Percentiles rank a stretch among this genome's conserved stretches.
Evolutionary conservation across 1,140 invertebrate species (phyloP).

Genomic region (Globodera rostochiensis): DNA sequence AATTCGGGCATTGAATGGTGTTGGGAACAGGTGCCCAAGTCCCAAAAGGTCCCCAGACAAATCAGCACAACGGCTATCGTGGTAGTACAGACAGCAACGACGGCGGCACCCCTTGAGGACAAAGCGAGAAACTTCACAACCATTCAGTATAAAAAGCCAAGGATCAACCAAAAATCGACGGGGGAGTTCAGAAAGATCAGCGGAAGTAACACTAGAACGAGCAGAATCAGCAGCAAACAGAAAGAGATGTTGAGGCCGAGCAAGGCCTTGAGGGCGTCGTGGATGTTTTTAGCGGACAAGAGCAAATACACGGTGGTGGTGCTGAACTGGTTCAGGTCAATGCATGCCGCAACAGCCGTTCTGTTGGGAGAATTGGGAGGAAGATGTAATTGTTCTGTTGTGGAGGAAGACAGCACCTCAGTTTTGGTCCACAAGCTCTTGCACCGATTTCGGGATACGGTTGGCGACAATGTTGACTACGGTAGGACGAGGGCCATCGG

Average conservation of each 20-base stretch:
- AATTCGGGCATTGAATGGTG: constrained; percentile 48
- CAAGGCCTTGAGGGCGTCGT: constrained; percentile 69
- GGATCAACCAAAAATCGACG: constrained; percentile 75
- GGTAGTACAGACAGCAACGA: constrained; percentile 50
- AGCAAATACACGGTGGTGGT: constrained; percentile 76
- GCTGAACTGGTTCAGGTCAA: constrained; percentile 75
- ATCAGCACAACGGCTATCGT: constrained; percentile 60
- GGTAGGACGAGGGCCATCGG: constrained; percentile 69
- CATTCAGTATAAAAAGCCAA: constrained; percentile 15
- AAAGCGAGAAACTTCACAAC: constrained; percentile 67
- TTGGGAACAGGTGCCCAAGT: constrained; percentile 43
- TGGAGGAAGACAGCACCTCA: constrained; percentile 67
- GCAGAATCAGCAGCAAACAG: constrained; percentile 74
- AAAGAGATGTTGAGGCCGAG: constrained; percentile 69
- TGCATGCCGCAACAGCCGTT: constrained; percentile 68
- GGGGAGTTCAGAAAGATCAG: constrained; percentile 76
- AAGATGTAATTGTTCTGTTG: too few species aligned
- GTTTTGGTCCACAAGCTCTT: constrained; percentile 70
- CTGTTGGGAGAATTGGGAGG: constrained; percentile 40
- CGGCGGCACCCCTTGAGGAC: constrained; percentile 63
- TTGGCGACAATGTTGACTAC: constrained; percentile 69
- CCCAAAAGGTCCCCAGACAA: constrained; percentile 49
- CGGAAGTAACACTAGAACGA: constrained; percentile 72
- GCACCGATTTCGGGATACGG: constrained; percentile 75
- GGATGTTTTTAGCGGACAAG: constrained; percentile 71